phyloP scores from a whole-genome alignment of 2,888 invertebrate genomes.

The Lasiommata megera region DNA sequence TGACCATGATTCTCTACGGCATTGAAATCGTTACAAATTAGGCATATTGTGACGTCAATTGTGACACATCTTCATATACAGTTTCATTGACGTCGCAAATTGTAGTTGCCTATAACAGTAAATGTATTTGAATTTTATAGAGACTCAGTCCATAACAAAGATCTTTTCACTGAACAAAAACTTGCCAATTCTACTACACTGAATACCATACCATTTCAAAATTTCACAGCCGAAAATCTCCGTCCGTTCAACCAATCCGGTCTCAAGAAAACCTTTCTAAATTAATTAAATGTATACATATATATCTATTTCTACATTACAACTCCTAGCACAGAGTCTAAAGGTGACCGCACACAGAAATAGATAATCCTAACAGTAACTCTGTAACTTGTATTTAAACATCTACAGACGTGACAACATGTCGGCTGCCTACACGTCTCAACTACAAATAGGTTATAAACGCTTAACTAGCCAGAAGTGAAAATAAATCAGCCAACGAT shows the following conservation, averaged over 20 bases:
- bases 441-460: background rate
- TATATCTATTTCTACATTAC: constrained; percentile 28
- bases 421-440: background rate
- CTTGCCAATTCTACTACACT: background rate
- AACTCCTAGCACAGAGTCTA: constrained; percentile 20
- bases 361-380: background rate
- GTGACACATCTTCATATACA: no score
- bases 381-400: constrained; percentile 1
- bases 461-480: background rate
- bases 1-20: background rate
- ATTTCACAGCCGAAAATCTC: constrained; percentile 37
- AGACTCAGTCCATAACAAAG: no score
- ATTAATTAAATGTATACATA: constrained; percentile 18
- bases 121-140: no score
- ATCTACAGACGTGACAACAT: constrained; percentile 2
- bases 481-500: background rate
- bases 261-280: constrained; percentile 17
- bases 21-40: no score
- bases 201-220: constrained; percentile 21
- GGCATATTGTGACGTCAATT: no score
- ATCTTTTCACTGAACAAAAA: no score
- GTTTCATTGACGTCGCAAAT: no score
- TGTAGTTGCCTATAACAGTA: no score
- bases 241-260: constrained; percentile 37
- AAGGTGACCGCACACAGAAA: constrained; percentile 32